Evolutionary conservation across 1,140 invertebrate species (phyloP).

Genomic region (Caerostris extrusa): DNA sequence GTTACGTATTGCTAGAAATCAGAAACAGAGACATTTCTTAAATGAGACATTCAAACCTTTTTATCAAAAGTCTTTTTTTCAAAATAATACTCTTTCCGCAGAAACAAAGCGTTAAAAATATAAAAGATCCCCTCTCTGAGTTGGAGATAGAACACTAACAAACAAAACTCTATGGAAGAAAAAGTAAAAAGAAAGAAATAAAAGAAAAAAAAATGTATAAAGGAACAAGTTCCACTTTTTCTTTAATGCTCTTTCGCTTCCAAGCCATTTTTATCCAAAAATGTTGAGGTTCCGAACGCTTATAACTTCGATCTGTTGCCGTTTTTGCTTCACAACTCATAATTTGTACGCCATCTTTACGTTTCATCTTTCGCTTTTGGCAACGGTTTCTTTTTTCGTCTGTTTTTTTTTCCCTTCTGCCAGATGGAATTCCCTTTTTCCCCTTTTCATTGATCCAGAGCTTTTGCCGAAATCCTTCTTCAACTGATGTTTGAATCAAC

Average conservation of each 20-base stretch:
- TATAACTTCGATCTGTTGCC: conserved; percentile 67
- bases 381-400: not conserved
- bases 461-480: not conserved
- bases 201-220: not conserved
- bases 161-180: not conserved
- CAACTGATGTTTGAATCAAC: conserved; percentile 20
- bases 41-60: conserved; percentile 50
- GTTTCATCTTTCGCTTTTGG: conserved; percentile 34
- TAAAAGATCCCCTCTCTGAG: conserved; percentile 18
- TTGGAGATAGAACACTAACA: conserved; percentile 19
- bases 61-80: conserved; percentile 64
- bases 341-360: conserved; percentile 61
- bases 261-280: conserved; percentile 46
- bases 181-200: conserved; percentile 3
- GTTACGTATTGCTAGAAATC: too few species aligned
- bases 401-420: not conserved
- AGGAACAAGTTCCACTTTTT: conserved; percentile 45
- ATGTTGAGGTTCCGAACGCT: conserved; percentile 43
- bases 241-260: conserved; percentile 47
- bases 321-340: conserved; percentile 61
- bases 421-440: conserved; percentile 20
- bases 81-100: conserved; percentile 56
- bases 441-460: conserved; percentile 17
- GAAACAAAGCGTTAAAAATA: conserved; percentile 34
- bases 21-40: conserved; percentile 26